Percentiles rank a stretch among this genome's conserved stretches.
phyloP scores from a whole-genome alignment of 2,113 vertebrate genomes.

The Talpa occidentalis region DNA sequence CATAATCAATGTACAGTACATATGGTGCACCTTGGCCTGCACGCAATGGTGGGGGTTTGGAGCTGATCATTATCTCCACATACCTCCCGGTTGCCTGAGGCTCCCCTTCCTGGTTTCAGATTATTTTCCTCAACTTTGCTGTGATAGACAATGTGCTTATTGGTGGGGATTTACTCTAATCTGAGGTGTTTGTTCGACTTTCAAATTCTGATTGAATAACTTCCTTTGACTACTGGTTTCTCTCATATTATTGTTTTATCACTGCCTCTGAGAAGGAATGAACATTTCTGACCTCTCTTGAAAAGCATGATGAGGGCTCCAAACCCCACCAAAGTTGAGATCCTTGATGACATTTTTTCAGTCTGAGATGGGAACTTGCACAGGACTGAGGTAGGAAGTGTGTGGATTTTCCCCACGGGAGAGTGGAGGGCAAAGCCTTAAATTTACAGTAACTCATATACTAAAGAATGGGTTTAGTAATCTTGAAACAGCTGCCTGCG shows the following conservation, averaged over 20 bases:
- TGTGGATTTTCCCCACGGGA: neutral
- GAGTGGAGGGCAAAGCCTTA: conserved; percentile 2
- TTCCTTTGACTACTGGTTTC: conserved; percentile 28
- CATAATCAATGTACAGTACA: conserved; percentile 82
- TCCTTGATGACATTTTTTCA: neutral
- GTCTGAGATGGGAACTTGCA: neutral
- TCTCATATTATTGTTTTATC: neutral
- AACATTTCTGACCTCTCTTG: neutral
- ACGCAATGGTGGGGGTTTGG: conserved; percentile 72
- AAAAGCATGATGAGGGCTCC: conserved; percentile 31
- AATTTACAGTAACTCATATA: neutral
- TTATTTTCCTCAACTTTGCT: conserved; percentile 31
- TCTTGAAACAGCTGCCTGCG: neutral
- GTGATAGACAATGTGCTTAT: neutral
- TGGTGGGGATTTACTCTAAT: conserved; percentile 48
- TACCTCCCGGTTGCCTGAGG: conserved; percentile 67
- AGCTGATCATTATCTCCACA: conserved; percentile 77
- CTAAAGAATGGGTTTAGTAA: neutral
- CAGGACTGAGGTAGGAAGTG: neutral
- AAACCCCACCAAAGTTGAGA: neutral
- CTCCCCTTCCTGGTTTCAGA: conserved; percentile 43
- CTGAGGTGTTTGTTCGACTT: conserved; percentile 13
- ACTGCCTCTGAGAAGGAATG: neutral
- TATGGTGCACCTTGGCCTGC: conserved; percentile 79
- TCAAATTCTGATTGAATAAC: neutral